Base-by-base conservation (phyloP, 2,888 invertebrate species). In the Volucella inanis region DNA sequence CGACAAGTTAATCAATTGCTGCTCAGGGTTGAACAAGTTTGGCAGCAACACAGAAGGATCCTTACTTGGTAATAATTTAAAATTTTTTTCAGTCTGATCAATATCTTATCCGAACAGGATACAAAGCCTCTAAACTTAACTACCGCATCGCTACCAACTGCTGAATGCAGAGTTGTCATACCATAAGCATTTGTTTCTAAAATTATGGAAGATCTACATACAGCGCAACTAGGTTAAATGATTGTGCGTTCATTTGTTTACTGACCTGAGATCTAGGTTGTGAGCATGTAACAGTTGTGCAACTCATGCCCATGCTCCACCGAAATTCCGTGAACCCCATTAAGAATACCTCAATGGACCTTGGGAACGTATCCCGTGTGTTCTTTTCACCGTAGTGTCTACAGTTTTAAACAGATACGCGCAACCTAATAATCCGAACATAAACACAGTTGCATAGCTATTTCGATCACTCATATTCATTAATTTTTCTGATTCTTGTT, bases 1-100 rank as follows among this genome's bases (percentile, higher is more conserved):
- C 47, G 75, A 2, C 87, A 87, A 65, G 71, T 87, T 38, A 65
- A 87, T 10, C 87, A 87, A 71, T 45, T 87, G n/a, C 80, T 82
- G 15, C 8, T 87, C 11, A 71, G 59, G 14, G 79, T 71, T 0
- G 71, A 75, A 31, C 18, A 43, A 10, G 75, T 87, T 15, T 71
- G 4, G 14, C 22, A 22, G 87, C 74, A 80, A 85, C 78, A 2
- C 57, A 62, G 15, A 67, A 84, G 70, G 76, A 86, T 50, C 14
- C 10, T 3, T 47, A 72, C 8, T 57, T 87, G 3, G 81, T 82
- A 0, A 79, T 75, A 74, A 87, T 85, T 43, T 9, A 76, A 1
- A 49, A 64, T 41, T 6, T 74, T n/a, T 74, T 87, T 10, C 65
- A 81, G 62, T 74, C 52, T 12, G 65, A 65, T n/a, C n/a, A 52